A percentile compares a stretch with the other conserved stretches of the same genome.
phyloP scores from a whole-genome alignment of 2,888 invertebrate species.

The Calameuta filiformis region DNA sequence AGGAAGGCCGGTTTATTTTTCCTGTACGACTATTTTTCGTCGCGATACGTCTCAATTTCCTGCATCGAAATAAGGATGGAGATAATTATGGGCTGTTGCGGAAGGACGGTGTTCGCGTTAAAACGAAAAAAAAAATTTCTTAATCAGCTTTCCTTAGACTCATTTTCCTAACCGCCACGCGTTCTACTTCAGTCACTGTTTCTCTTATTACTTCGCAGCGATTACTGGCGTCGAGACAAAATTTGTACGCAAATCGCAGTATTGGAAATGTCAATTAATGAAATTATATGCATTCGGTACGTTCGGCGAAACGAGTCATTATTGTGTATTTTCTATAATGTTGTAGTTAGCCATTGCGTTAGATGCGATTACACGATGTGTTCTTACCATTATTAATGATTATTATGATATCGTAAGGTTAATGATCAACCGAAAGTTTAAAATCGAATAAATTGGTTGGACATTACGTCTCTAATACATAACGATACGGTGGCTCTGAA shows the following conservation, averaged over 20 bases:
- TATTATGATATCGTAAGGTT: slow-evolving; percentile 12
- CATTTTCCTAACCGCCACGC: not conserved
- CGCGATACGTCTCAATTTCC: not conserved
- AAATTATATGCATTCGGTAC: slow-evolving; percentile 32
- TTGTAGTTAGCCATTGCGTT: slow-evolving; percentile 46
- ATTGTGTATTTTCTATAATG: slow-evolving; percentile 54
- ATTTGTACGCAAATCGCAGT: slow-evolving; percentile 40
- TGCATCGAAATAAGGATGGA: not conserved
- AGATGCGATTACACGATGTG: slow-evolving; percentile 49
- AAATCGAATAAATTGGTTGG: slow-evolving; percentile 1
- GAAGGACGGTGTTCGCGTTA: not conserved
- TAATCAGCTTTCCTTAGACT: not conserved
- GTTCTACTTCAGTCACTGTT: not conserved
- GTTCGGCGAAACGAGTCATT: slow-evolving; percentile 31
- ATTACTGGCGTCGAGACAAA: not conserved
- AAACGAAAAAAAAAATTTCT: not conserved
- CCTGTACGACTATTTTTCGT: not conserved
- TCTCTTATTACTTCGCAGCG: not conserved
- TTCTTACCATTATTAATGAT: slow-evolving; percentile 50
- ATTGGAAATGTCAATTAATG: slow-evolving; percentile 54
- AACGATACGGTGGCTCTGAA: slow-evolving; percentile 36
- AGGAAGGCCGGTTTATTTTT: not conserved
- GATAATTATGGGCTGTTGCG: not conserved
- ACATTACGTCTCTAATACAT: not conserved
- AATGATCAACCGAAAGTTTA: not conserved